Evolutionary conservation across 2,797 vertebrate genomes (phyloP).

Genomic region (Pogonophryne albipinna): DNA sequence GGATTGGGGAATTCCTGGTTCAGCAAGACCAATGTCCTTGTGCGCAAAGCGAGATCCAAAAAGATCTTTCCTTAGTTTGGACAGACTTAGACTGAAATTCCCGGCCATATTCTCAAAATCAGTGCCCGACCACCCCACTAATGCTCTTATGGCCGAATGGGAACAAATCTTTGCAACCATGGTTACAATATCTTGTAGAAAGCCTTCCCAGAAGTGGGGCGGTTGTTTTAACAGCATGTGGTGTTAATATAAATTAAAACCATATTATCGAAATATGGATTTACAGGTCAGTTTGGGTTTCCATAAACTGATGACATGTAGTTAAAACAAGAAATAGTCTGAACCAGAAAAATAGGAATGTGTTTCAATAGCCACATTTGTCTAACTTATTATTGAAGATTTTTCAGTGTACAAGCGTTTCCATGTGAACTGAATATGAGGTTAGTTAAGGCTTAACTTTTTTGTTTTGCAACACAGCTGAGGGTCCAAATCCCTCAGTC

Average conservation of each 20-base stretch:
- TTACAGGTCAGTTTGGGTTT: background rate
- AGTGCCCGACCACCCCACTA: background rate
- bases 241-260: no score
- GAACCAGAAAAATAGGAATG: background rate
- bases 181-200: background rate
- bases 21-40: background rate
- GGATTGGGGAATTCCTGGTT: background rate
- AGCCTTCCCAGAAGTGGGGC: background rate
- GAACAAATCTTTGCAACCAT: background rate
- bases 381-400: background rate
- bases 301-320: background rate
- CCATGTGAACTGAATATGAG: conserved; percentile 1
- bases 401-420: background rate
- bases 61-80: background rate
- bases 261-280: background rate
- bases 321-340: background rate
- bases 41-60: background rate
- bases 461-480: background rate
- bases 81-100: background rate
- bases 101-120: background rate
- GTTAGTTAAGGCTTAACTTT: background rate
- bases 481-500: background rate
- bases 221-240: background rate
- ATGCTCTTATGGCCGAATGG: background rate
- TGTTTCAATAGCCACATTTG: background rate